phyloP scores from a whole-genome alignment of 2,888 invertebrate species.

The Drosophila percnosoma region DNA sequence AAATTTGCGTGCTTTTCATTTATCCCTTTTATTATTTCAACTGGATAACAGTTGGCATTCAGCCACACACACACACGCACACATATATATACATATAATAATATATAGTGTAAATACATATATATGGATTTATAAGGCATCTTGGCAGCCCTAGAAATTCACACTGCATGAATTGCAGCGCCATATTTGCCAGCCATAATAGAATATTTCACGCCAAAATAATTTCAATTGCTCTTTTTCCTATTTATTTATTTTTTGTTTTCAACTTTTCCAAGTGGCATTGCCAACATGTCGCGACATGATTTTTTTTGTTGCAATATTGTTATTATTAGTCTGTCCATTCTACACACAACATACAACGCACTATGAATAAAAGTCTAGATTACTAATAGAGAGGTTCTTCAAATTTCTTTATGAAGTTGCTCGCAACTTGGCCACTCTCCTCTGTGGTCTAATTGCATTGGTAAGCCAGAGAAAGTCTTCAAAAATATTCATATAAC shows the following conservation, averaged over 20 bases:
- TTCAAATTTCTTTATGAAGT: conserved; percentile 12
- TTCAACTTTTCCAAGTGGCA: conserved; percentile 9
- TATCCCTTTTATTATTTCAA: conserved; percentile 36
- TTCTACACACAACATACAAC: background rate
- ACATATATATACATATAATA: too few relatives aligned
- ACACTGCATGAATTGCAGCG: conserved; percentile 22
- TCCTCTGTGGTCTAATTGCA: background rate
- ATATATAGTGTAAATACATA: too few relatives aligned
- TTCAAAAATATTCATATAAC: background rate
- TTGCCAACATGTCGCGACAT: conserved; percentile 56
- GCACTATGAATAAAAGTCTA: background rate
- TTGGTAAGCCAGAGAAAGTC: conserved; percentile 27
- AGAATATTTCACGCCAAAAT: conserved; percentile 45
- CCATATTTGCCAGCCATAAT: conserved; percentile 32
- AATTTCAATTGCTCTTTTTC: conserved; percentile 33
- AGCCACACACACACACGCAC: conserved; percentile 4
- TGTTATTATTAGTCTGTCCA: background rate
- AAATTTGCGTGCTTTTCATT: conserved; percentile 59
- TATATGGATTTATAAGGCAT: background rate
- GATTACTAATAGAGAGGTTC: background rate
- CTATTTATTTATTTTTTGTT: background rate
- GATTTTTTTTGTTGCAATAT: background rate
- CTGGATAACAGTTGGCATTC: conserved; percentile 24
- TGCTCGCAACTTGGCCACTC: background rate
- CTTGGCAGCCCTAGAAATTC: conserved; percentile 15